Percentiles rank a stretch among this genome's conserved stretches.
Evolutionary conservation across 1,140 invertebrate genomes (phyloP).

Genomic region (Eubasilissa regina): DNA sequence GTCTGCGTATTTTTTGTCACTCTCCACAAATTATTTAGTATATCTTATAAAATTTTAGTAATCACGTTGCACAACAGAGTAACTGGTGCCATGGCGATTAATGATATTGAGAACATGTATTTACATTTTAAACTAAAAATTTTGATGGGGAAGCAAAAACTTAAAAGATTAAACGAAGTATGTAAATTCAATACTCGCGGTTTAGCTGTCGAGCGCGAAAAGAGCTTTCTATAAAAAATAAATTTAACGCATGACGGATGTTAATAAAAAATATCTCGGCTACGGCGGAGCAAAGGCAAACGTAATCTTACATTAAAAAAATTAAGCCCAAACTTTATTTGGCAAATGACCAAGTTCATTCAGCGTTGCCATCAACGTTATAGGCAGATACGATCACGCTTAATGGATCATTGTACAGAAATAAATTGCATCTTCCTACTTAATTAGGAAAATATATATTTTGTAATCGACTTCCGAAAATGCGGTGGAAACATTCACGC

Average conservation of each 20-base stretch:
- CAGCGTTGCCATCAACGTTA: constrained; percentile 7
- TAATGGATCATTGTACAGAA: constrained; percentile 1
- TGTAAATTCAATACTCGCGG: not conserved
- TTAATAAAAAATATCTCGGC: constrained; percentile 7
- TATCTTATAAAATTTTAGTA: too few relatives aligned
- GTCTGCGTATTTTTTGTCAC: too few relatives aligned
- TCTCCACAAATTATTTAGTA: too few relatives aligned
- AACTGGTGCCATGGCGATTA: too few relatives aligned
- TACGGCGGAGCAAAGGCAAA: constrained; percentile 19
- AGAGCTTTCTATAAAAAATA: constrained; percentile 12
- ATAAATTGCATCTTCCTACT: not conserved
- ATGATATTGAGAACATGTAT: too few relatives aligned
- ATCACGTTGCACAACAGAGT: too few relatives aligned
- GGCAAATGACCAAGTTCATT: constrained; percentile 27
- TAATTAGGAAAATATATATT: too few relatives aligned
- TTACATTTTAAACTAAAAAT: too few relatives aligned
- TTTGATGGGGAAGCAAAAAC: too few relatives aligned
- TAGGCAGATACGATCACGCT: constrained; percentile 4
- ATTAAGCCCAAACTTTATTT: constrained; percentile 6
- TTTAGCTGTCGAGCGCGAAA: constrained; percentile 19
- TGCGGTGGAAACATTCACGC: too few relatives aligned
- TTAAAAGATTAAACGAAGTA: too few relatives aligned
- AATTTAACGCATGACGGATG: constrained; percentile 13
- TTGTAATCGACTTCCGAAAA: too few relatives aligned
- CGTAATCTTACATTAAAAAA: constrained; percentile 1